A percentile compares a stretch with the other conserved stretches of the same genome.
These are phyloP conservation scores for Ptychobarbus kaznakovi DNA, from an alignment of 2,797 vertebrate genomes.

Conservation along the genomic window DNA sequence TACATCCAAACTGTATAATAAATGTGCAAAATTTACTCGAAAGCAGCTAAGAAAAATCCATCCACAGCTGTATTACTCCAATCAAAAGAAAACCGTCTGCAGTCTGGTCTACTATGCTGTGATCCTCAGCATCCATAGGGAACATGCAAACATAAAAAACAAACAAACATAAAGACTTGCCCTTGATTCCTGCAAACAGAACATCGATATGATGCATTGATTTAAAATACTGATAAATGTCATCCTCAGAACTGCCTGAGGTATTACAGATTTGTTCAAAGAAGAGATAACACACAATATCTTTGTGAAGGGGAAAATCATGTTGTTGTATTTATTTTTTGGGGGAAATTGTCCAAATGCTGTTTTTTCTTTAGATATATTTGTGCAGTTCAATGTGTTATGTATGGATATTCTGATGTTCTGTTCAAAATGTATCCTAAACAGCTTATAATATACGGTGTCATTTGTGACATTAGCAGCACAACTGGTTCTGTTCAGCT, in stretches of 20 bases:
- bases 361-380: not conserved
- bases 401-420: not conserved
- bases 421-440: not conserved
- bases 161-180: constrained; percentile 4
- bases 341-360: not conserved
- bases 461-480: not conserved
- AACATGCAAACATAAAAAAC: not conserved
- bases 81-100: not conserved
- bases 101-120: not conserved
- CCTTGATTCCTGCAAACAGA: not conserved
- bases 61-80: not conserved
- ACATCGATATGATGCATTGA: constrained; percentile 24
- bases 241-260: not conserved
- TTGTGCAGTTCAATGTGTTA: not conserved
- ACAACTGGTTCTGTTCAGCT: not conserved
- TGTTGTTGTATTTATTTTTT: not conserved
- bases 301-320: not conserved
- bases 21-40: not conserved
- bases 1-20: not conserved
- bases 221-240: constrained; percentile 29
- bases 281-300: not conserved
- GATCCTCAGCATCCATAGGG: not conserved
- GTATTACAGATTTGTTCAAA: not conserved
- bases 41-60: not conserved
- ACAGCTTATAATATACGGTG: not conserved